These are phyloP conservation scores for Hypotaenidia philippensis DNA, from an alignment of 2,797 vertebrate species.

Conservation along the genomic window DNA sequence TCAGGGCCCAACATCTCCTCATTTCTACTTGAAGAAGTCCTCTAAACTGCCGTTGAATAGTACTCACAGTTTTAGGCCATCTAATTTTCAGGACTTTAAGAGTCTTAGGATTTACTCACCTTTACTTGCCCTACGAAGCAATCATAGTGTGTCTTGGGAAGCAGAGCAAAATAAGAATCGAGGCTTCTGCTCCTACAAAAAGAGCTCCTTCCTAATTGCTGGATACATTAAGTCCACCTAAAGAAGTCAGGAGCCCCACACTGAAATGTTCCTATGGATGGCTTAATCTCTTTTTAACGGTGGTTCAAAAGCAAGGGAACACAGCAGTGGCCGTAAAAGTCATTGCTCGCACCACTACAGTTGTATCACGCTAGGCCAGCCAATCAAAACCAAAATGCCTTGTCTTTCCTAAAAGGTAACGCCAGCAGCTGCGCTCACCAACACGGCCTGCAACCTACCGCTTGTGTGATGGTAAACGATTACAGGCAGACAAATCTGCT, in stretches of 20 bases:
- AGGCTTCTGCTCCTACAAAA: background rate
- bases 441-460: background rate
- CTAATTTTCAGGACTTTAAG: background rate
- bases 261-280: background rate
- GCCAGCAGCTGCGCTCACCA: background rate
- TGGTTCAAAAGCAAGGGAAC: background rate
- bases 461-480: conserved; percentile 25
- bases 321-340: background rate
- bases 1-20: background rate
- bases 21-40: background rate
- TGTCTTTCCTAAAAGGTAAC: background rate
- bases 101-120: background rate
- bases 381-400: background rate
- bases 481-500: conserved; percentile 25
- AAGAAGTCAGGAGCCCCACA: background rate
- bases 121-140: background rate
- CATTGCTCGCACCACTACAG: fast-evolving
- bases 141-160: background rate
- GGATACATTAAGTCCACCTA: background rate
- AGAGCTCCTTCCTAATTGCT: background rate
- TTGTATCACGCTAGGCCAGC: background rate
- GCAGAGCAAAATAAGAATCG: background rate
- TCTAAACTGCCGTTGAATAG: background rate
- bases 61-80: background rate
- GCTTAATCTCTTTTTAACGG: background rate